phyloP scores from a whole-genome alignment of 23 tunicate species.

The Styela plicata region DNA sequence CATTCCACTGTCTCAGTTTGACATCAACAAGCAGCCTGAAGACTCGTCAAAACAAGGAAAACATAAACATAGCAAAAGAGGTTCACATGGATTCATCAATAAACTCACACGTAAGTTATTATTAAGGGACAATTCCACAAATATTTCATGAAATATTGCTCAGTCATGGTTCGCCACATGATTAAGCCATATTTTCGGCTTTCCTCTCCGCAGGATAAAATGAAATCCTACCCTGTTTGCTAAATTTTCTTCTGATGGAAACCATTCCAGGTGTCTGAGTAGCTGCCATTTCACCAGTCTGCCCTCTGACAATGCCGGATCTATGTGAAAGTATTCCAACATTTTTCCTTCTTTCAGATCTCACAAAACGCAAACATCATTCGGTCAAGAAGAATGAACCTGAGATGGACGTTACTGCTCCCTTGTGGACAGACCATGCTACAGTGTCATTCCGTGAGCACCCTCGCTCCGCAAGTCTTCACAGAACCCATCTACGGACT shows the following conservation, averaged over 20 bases:
- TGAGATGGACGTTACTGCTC: conserved; percentile 32
- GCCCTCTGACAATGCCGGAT: no score
- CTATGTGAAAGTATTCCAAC: no score
- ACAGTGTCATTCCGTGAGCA: not conserved
- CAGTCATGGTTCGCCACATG: no score
- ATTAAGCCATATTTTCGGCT: no score
- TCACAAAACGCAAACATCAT: conserved; percentile 2
- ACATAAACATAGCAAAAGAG: conserved; percentile 6
- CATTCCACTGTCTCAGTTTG: conserved; percentile 61
- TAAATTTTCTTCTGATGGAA: no score
- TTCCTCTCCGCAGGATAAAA: no score
- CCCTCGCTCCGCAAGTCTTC: conserved; percentile 17
- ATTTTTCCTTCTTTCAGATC: no score
- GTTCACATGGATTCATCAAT: not conserved
- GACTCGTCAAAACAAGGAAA: conserved; percentile 5
- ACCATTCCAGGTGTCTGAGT: no score
- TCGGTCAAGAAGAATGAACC: conserved; percentile 24
- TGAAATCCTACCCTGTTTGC: no score
- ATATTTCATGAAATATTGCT: no score
- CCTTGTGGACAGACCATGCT: conserved; percentile 34
- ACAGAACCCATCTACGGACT: not conserved
- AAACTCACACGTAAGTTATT: conserved; percentile 19
- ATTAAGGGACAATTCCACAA: no score
- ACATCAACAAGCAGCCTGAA: conserved; percentile 35
- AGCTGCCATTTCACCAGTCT: no score